Evolutionary conservation across 2,113 vertebrate genomes (phyloP).

Genomic region (Seriola aureovittata): DNA sequence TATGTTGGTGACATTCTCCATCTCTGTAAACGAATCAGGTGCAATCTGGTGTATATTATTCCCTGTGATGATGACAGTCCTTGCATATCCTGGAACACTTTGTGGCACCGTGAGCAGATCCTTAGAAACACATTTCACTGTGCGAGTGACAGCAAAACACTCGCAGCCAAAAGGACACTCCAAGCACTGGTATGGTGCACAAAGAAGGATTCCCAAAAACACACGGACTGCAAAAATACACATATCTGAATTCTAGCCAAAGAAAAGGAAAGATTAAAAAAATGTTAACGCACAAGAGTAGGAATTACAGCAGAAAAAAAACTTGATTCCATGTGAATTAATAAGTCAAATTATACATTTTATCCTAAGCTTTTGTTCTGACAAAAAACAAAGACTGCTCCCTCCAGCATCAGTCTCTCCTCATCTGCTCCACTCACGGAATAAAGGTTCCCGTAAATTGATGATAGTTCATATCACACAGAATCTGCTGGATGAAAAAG

Average conservation of each 20-base stretch:
- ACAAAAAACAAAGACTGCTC: slow-evolving; percentile 32
- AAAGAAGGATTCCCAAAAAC: slow-evolving; percentile 74
- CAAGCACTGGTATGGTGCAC: slow-evolving; percentile 51
- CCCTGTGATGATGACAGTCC: slow-evolving; percentile 80
- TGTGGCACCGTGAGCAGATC: slow-evolving; percentile 77
- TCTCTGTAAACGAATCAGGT: slow-evolving; percentile 74
- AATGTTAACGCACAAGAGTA: not conserved
- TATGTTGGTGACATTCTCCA: slow-evolving; percentile 82
- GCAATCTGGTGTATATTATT: slow-evolving; percentile 79
- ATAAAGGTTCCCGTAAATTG: slow-evolving; percentile 69
- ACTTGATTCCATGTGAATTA: not conserved
- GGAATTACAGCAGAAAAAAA: not conserved
- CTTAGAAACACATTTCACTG: slow-evolving; percentile 82
- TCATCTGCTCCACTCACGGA: slow-evolving; percentile 64
- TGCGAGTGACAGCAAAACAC: slow-evolving; percentile 79
- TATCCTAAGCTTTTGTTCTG: slow-evolving; percentile 10
- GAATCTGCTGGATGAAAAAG: slow-evolving; percentile 65
- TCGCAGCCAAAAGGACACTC: slow-evolving; percentile 84
- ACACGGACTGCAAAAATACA: slow-evolving; percentile 42
- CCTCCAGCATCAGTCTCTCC: slow-evolving; percentile 39
- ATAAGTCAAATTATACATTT: slow-evolving; percentile 7
- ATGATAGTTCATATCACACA: slow-evolving; percentile 70
- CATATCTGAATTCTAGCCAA: slow-evolving; percentile 65
- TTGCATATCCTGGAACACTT: slow-evolving; percentile 78
- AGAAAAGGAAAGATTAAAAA: not conserved